These are phyloP conservation scores for Melanophora roralis DNA, from an alignment of 2,888 invertebrate species.

Conservation along the genomic window DNA sequence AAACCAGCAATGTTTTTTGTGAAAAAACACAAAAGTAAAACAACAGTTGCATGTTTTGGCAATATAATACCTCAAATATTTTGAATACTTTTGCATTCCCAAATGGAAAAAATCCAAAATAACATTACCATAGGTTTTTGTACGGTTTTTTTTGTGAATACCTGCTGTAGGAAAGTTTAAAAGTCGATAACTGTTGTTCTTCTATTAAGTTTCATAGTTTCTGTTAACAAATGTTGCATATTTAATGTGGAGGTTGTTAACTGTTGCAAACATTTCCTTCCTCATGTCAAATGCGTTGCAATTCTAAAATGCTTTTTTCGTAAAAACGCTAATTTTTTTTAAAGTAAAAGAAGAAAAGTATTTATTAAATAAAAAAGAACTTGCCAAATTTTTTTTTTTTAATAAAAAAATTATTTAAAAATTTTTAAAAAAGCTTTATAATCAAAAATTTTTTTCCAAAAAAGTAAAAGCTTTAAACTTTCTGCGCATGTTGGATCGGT, in stretches of 20 bases:
- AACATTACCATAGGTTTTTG: slow-evolving; percentile 3
- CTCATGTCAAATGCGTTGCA: slow-evolving; percentile 43
- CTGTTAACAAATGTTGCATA: slow-evolving; percentile 45
- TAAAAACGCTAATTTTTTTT: neutral
- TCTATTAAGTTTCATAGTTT: neutral
- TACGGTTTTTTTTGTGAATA: slow-evolving; percentile 3
- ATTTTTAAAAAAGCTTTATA: neutral
- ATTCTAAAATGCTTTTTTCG: neutral
- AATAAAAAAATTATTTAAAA: neutral
- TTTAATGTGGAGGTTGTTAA: neutral
- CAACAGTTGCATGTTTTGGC: slow-evolving; percentile 49
- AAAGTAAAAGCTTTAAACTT: no score
- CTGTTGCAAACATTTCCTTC: slow-evolving; percentile 22
- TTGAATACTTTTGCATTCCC: neutral
- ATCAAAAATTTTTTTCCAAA: neutral
- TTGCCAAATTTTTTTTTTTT: no score
- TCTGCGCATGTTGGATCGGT: no score
- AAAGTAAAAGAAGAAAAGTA: slow-evolving; percentile 19
- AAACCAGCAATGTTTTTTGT: slow-evolving; percentile 4
- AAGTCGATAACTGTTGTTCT: slow-evolving; percentile 46
- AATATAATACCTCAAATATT: neutral
- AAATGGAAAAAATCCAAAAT: neutral
- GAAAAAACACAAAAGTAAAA: slow-evolving; percentile 34
- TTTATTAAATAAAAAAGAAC: slow-evolving; percentile 29
- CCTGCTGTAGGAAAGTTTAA: slow-evolving; percentile 19